A percentile compares a stretch with the other conserved stretches of the same genome.
Evolutionary conservation across 2,888 invertebrate genomes (phyloP).

Genomic region (Clunio marinus): DNA sequence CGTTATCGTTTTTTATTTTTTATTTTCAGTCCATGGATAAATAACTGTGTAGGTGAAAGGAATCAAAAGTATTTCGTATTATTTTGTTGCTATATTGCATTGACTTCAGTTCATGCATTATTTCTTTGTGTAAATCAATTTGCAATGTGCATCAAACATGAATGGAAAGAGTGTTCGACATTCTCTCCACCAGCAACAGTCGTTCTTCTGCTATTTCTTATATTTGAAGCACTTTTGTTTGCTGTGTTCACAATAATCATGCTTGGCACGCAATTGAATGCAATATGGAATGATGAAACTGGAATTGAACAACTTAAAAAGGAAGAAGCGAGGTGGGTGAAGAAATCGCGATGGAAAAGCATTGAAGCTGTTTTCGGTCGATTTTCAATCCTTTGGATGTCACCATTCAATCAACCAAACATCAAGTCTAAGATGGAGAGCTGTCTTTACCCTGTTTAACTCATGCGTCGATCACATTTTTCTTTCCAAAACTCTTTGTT

Average conservation of each 20-base stretch:
- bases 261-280: slow-evolving; percentile 93
- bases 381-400: slow-evolving; percentile 93
- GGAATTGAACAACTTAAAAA: slow-evolving; percentile 97
- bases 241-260: slow-evolving; percentile 97
- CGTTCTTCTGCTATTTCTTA: slow-evolving; percentile 81
- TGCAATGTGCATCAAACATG: slow-evolving; percentile 83
- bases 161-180: slow-evolving; percentile 91
- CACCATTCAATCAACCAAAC: slow-evolving; percentile 65
- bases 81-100: slow-evolving; percentile 99
- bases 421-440: slow-evolving; percentile 72
- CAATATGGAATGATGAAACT: slow-evolving; percentile 98
- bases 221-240: slow-evolving; percentile 92
- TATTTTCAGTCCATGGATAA: slow-evolving; percentile 81
- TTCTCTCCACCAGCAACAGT: slow-evolving; percentile 96
- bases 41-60: slow-evolving; percentile 98
- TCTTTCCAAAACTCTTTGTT: background rate
- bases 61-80: slow-evolving; percentile 99
- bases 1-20: slow-evolving; percentile 47
- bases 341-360: slow-evolving; percentile 89
- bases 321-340: slow-evolving; percentile 89
- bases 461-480: too few relatives aligned
- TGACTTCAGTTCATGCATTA: slow-evolving; percentile 89
- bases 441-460: slow-evolving; percentile 82
- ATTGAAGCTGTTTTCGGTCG: slow-evolving; percentile 96
- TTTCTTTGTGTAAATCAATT: slow-evolving; percentile 91